Evolutionary conservation across 2,797 vertebrate species (phyloP).

Genomic region (Sylvia borin): DNA sequence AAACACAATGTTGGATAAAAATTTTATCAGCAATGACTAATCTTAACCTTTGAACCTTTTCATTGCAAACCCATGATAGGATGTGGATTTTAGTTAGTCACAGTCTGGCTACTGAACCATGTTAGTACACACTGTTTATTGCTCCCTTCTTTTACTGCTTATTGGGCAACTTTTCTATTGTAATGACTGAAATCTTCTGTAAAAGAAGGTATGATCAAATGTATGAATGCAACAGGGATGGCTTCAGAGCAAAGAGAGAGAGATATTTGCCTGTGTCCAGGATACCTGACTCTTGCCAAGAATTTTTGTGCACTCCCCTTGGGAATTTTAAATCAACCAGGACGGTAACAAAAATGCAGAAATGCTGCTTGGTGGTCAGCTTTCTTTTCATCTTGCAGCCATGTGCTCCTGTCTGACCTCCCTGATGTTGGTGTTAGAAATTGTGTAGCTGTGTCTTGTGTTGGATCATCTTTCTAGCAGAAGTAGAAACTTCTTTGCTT

Average conservation of each 20-base stretch:
- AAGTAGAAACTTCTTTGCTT: background rate
- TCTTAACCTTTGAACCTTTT: background rate
- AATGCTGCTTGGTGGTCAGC: background rate
- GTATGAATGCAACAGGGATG: background rate
- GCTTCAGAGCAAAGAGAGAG: background rate
- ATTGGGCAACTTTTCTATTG: background rate
- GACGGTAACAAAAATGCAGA: background rate
- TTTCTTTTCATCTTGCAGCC: background rate
- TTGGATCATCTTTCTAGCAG: background rate
- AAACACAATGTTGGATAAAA: background rate
- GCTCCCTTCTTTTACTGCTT: background rate
- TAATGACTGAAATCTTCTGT: background rate
- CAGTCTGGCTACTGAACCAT: background rate
- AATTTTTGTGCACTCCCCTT: background rate
- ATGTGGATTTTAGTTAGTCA: background rate
- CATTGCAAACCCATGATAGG: background rate
- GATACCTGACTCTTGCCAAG: background rate
- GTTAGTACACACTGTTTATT: background rate
- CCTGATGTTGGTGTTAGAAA: background rate
- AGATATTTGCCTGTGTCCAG: background rate
- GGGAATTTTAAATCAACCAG: background rate
- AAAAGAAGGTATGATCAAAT: background rate
- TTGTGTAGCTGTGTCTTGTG: background rate
- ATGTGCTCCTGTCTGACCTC: background rate
- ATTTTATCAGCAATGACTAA: background rate